Evolutionary conservation across 2,113 vertebrate species (phyloP), one percentile per base, ranked within the genome.

Genomic region (Paramormyrops kingsleyae): DNA sequence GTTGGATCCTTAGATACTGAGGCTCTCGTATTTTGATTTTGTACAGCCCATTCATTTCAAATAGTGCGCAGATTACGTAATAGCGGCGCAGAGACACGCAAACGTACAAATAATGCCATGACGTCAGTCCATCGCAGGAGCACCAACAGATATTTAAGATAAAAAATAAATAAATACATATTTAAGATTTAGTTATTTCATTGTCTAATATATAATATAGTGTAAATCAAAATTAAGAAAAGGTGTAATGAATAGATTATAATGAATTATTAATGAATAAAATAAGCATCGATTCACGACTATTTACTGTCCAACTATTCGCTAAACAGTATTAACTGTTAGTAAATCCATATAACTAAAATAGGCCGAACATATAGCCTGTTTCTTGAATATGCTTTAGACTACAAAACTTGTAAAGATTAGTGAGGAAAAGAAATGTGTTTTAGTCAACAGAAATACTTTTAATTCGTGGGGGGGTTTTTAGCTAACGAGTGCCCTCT

Each of bases 401-500:
- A 62, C 24, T 62, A 62, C 53, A 56, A 56, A 21, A 56, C 19
- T 59, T 62, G 2, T 66, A 27, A 66, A 27, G 59, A 10, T 66
- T 66, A 9, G 59, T 66, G n/a, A 66, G 59, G 4, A 12, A 6
- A 6, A 66, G 27, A 24, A 27, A 27, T n/a, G 21, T 62, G 21
- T 66, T n/a, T 62, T 66, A 27, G 3, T 21, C 53, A 21, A 56
- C 53, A 21, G 53, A 21, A 56, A 21, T 21, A 56, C 31, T 80
- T 80, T 42, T 19, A 7, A 80, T 31, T 35, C 5, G 15, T 4
- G 13, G 4, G 10, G 35, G 4, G 3, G 19, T 80, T 42, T 90
- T 31, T n/a, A 87, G 53, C 46, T 87, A 50, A 62, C n/a, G 49
- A 24, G 52, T 70, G 89, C 89, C 83, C 80, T 70, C 89, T 87